Base-by-base conservation (phyloP, 2,888 invertebrate genomes). In the Lypha dubia region DNA sequence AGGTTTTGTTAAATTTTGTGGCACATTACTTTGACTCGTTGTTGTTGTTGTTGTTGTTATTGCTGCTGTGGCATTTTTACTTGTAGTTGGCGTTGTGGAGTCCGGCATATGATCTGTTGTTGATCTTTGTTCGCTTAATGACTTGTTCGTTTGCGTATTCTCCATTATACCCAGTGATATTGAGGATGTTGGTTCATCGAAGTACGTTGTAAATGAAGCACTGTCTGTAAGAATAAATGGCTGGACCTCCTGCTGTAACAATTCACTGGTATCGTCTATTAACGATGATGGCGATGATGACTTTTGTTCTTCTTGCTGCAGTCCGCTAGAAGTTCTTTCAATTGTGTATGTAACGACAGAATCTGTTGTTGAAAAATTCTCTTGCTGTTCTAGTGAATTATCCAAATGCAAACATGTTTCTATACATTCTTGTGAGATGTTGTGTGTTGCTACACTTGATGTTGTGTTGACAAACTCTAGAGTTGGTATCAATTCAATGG, bases 151-250 rank as follows among this genome's bases (percentile, higher is more conserved):
- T 44, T 87, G 77, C 24, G 87, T 68, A 88, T 84, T 70, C 71
- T 88, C 89, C 91, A 91, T 84, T 46, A 84, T 91, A 86, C 91
- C 91, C 58, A 91, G 89, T 82, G 89, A 88, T 77, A 91, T 89
- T 65, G 91, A 90, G 86, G 90, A 90, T 38, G 91, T 90, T 68
- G 90, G 90, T 63, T 88, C 88, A 79, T 90, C 89, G 62, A 89
- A 87, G 58, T 88, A 90, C 80, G 90, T 88, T 44, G 88, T 88
- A 86, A 81, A 60, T 49, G 85, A 68, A 58, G 79, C 75, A 41
- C 87, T 87, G 44, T 88, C 88, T 75, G 88, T 89, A 4, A 88
- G 85, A 85, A 87, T 89, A 13, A 89, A 87, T 63, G 46, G 49
- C 49, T 22, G 87, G 73, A 88, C 88, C 81, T 89, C 89, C 79